phyloP scores from a whole-genome alignment of 2,797 vertebrate genomes.

The Pseudomugil tenellus region DNA sequence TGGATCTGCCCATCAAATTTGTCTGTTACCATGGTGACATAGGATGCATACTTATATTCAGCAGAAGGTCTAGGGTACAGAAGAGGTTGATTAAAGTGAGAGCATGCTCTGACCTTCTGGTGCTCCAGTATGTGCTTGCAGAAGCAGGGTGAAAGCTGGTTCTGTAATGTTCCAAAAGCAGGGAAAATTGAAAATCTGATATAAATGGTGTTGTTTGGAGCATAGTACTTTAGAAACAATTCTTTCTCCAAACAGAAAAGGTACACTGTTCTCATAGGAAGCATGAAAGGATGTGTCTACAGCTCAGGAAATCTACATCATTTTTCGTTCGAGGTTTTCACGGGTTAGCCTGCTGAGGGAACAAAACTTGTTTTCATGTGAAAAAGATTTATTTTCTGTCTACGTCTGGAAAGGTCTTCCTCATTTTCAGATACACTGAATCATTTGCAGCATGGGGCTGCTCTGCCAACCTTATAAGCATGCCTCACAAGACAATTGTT shows the following conservation, averaged over 20 bases:
- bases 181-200: constrained; percentile 14
- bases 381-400: not conserved
- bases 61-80: constrained; percentile 30
- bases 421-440: constrained; percentile 12
- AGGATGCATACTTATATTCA: constrained; percentile 42
- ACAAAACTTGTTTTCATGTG: not conserved
- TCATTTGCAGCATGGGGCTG: not conserved
- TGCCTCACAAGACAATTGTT: not conserved
- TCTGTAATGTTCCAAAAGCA: constrained; percentile 22
- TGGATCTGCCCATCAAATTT: constrained; percentile 69
- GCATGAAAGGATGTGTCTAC: not conserved
- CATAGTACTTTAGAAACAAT: constrained; percentile 1
- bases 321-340: constrained; percentile 1
- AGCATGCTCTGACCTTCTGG: constrained; percentile 41
- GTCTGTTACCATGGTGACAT: constrained; percentile 63
- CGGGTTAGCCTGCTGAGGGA: not conserved
- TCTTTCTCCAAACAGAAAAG: constrained; percentile 9
- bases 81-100: constrained; percentile 62
- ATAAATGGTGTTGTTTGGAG: constrained; percentile 1
- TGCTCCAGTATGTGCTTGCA: constrained; percentile 17
- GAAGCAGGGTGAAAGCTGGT: constrained; percentile 2
- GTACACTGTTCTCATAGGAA: not conserved
- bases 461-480: not conserved
- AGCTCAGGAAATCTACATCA: constrained; percentile 12
- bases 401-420: constrained; percentile 1